Evolutionary conservation across 2,797 vertebrate genomes (phyloP).

Genomic region (Enteromius fasciolatus): DNA sequence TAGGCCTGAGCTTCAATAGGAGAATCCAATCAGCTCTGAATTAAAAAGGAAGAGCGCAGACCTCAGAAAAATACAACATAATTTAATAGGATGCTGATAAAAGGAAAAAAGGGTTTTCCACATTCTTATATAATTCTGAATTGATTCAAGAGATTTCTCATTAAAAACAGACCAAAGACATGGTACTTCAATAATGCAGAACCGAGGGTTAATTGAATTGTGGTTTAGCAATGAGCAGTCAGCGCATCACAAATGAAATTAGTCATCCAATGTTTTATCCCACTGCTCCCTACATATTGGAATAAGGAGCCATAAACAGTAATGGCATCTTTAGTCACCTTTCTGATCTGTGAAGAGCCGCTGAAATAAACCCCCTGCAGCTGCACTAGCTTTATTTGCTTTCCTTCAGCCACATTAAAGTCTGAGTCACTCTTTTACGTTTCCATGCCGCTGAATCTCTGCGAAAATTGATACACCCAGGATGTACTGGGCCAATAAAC

Average conservation of each 20-base stretch:
- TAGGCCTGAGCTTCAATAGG: neutral
- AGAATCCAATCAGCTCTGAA: neutral
- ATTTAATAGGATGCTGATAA: neutral
- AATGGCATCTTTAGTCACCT: slow-evolving; percentile 68
- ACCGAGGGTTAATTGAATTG: slow-evolving; percentile 24
- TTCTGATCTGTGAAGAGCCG: slow-evolving; percentile 68
- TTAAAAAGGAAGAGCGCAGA: neutral
- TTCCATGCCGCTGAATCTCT: slow-evolving; percentile 61
- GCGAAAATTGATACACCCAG: slow-evolving; percentile 66
- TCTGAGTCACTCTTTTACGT: slow-evolving; percentile 60
- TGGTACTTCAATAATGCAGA: neutral
- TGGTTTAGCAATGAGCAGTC: neutral
- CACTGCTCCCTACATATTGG: slow-evolving; percentile 22
- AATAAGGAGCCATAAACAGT: slow-evolving; percentile 70
- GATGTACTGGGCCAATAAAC: slow-evolving; percentile 67
- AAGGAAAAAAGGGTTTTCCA: neutral
- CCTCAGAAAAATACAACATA: neutral
- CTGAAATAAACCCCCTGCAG: slow-evolving; percentile 66
- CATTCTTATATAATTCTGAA: slow-evolving; percentile 9
- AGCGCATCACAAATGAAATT: slow-evolving; percentile 26
- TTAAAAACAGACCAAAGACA: neutral
- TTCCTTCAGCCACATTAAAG: slow-evolving; percentile 67
- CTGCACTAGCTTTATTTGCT: slow-evolving; percentile 63
- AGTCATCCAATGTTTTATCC: slow-evolving; percentile 8
- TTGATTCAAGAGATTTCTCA: slow-evolving; percentile 1